phyloP scores from a whole-genome alignment of 2,797 vertebrate genomes.

The Myoxocephalus aenaeus region DNA sequence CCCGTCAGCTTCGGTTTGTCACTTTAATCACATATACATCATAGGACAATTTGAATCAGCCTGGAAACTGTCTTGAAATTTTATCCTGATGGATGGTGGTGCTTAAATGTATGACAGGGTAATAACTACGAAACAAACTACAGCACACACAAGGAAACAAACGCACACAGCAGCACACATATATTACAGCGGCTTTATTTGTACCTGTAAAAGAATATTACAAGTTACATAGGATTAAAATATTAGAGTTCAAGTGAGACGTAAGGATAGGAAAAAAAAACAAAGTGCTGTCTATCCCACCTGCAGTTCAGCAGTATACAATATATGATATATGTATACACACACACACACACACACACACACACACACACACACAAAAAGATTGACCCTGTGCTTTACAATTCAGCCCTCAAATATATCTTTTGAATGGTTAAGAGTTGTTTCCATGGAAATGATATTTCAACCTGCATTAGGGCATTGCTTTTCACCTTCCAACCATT shows the following conservation, averaged over 20 bases:
- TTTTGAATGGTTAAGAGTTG: slow-evolving; percentile 2
- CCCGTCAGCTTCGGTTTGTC: slow-evolving; percentile 55
- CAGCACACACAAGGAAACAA: slow-evolving; percentile 3
- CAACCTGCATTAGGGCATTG: slow-evolving; percentile 24
- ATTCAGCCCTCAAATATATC: neutral
- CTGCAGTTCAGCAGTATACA: neutral
- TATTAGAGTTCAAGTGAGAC: neutral
- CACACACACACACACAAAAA: neutral
- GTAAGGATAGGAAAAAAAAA: neutral
- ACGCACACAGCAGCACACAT: neutral
- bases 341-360: neutral
- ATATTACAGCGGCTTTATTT: slow-evolving; percentile 15
- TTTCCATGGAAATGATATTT: slow-evolving; percentile 48
- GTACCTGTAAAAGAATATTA: neutral
- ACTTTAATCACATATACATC: slow-evolving; percentile 59
- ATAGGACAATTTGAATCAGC: slow-evolving; percentile 39
- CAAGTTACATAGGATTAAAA: slow-evolving; percentile 8
- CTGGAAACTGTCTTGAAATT: slow-evolving; percentile 48
- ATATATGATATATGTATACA: neutral
- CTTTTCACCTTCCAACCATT: neutral
- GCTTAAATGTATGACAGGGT: slow-evolving; percentile 54
- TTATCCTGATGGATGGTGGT: slow-evolving; percentile 65
- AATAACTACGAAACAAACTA: slow-evolving; percentile 48
- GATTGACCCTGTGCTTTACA: neutral
- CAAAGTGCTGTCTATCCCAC: neutral